phyloP scores from a whole-genome alignment of 2,113 vertebrate species.

The Silurus asotus region DNA sequence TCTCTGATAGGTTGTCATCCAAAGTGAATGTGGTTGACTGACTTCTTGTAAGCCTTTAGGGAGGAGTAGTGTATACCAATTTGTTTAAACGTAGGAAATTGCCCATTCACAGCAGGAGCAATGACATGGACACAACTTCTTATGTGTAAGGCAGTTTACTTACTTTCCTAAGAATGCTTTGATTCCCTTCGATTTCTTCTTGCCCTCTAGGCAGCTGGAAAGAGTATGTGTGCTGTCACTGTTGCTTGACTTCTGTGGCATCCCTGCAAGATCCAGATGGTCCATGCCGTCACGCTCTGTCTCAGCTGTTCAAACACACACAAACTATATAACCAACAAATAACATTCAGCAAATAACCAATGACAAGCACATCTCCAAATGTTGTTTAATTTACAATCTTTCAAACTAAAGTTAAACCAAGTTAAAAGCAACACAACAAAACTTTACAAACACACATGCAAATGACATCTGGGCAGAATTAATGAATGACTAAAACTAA shows the following conservation, averaged over 20 bases:
- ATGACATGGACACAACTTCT: not conserved
- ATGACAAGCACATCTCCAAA: not conserved
- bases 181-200: constrained; percentile 92
- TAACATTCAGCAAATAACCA: not conserved
- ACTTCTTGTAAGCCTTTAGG: constrained; percentile 85
- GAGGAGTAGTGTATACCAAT: not conserved
- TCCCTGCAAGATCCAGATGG: constrained; percentile 84
- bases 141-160: constrained; percentile 58
- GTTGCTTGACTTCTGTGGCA: constrained; percentile 77
- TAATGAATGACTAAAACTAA: constrained; percentile 41
- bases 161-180: constrained; percentile 94
- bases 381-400: not conserved
- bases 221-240: constrained; percentile 78
- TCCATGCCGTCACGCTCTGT: constrained; percentile 85
- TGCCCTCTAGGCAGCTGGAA: constrained; percentile 83
- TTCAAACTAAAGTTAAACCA: not conserved
- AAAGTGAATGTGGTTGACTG: constrained; percentile 95
- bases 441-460: constrained; percentile 1
- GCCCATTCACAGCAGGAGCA: not conserved
- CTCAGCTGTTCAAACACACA: constrained; percentile 78
- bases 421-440: not conserved
- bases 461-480: constrained; percentile 37
- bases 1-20: constrained; percentile 86
- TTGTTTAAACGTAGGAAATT: not conserved
- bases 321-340: constrained; percentile 38